phyloP scores from a whole-genome alignment of 2,797 vertebrate species.

The Rhabdophis nuchalis region DNA sequence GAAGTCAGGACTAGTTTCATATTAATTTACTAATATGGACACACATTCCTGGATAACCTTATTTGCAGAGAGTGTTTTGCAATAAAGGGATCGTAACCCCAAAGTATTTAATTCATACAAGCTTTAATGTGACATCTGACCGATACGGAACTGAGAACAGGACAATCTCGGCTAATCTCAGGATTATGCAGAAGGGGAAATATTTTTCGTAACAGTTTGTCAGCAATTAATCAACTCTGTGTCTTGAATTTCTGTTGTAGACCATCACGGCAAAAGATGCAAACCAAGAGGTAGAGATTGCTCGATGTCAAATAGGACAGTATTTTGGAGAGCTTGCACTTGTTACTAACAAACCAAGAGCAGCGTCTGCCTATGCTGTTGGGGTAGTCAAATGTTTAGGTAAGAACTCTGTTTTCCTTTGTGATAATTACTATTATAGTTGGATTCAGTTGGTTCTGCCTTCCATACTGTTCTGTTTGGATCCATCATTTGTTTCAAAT shows the following conservation, averaged over 20 bases:
- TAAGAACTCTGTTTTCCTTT: constrained; percentile 64
- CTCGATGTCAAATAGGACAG: constrained; percentile 90
- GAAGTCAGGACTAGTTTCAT: background rate
- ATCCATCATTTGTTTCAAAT: background rate
- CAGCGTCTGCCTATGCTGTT: constrained; percentile 92
- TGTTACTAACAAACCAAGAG: constrained; percentile 97
- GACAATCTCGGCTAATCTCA: background rate
- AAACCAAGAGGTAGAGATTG: constrained; percentile 91
- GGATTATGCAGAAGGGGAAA: background rate
- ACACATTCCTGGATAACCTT: background rate
- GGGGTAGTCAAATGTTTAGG: constrained; percentile 93
- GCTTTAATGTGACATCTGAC: background rate
- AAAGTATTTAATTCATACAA: background rate
- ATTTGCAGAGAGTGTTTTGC: background rate
- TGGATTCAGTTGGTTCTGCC: background rate
- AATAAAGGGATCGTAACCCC: background rate
- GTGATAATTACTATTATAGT: background rate
- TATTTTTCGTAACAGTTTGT: background rate
- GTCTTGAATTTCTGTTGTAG: constrained; percentile 65
- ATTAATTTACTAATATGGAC: background rate
- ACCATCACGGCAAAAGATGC: constrained; percentile 87
- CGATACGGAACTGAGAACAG: background rate
- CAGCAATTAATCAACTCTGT: constrained; percentile 21
- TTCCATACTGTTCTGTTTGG: background rate
- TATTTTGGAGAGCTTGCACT: constrained; percentile 98